A percentile compares a stretch with the other conserved stretches of the same genome.
Conservation (phyloP, 2,797 vertebrate genomes). For the Catostomus latipinnis region DNA sequence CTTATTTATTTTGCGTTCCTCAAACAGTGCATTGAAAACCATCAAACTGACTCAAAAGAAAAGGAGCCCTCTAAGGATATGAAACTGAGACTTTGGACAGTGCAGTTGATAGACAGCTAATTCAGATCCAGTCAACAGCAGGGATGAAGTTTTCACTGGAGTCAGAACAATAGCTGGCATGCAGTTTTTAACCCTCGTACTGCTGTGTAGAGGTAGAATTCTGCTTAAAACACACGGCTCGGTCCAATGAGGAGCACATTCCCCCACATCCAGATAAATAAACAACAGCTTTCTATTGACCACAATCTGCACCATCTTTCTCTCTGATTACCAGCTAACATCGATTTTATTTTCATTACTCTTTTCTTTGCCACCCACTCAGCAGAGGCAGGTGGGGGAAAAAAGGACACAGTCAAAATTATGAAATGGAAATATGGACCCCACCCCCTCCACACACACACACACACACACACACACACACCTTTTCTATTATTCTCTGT, state of each 20-base stretch:
- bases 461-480: too few relatives aligned
- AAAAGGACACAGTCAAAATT: constrained; percentile 33
- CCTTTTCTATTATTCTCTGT: not conserved
- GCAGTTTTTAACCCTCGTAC: not conserved
- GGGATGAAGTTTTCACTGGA: constrained; percentile 46
- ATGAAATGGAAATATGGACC: constrained; percentile 22
- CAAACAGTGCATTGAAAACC: not conserved
- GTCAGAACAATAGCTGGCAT: constrained; percentile 38
- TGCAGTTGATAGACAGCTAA: constrained; percentile 33
- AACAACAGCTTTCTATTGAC: constrained; percentile 29
- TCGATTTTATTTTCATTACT: constrained; percentile 51
- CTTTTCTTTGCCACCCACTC: constrained; percentile 8
- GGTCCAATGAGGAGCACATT: constrained; percentile 7
- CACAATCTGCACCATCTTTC: constrained; percentile 33
- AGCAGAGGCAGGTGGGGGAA: constrained; percentile 31
- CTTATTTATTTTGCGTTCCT: not conserved
- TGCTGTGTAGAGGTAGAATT: constrained; percentile 18
- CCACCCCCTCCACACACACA: not conserved
- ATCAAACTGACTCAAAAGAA: not conserved
- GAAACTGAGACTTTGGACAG: not conserved
- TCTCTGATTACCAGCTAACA: constrained; percentile 42
- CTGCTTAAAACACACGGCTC: not conserved
- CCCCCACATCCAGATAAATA: constrained; percentile 35
- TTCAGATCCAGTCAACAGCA: constrained; percentile 33
- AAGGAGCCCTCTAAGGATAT: not conserved